Conservation (phyloP, 2,113 vertebrate species). For the Psettodes erumei region DNA sequence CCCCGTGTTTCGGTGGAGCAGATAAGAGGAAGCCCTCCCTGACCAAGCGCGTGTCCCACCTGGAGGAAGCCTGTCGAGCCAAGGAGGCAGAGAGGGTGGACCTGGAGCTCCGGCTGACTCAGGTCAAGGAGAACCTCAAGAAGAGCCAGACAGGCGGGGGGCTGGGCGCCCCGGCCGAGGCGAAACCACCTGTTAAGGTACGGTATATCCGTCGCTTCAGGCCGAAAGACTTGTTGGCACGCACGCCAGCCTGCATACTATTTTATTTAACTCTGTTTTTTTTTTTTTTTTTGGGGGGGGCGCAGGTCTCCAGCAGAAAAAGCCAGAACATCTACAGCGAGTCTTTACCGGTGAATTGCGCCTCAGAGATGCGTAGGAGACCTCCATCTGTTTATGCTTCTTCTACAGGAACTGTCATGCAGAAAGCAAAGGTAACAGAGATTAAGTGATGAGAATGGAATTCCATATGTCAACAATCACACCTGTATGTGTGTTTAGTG, state of each 20-base stretch:
- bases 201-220: conserved; percentile 72
- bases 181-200: conserved; percentile 82
- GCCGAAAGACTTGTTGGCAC: neutral
- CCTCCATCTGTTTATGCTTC: conserved; percentile 88
- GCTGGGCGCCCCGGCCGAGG: conserved; percentile 83
- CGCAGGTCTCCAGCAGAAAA: conserved; percentile 72
- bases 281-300: neutral
- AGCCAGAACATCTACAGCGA: conserved; percentile 80
- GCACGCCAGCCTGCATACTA: neutral
- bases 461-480: too few relatives aligned
- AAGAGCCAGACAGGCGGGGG: conserved; percentile 91
- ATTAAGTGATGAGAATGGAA: too few relatives aligned
- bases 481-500: neutral
- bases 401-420: conserved; percentile 90
- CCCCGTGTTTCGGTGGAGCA: conserved; percentile 58
- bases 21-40: conserved; percentile 83
- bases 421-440: conserved; percentile 92
- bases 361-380: conserved; percentile 89
- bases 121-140: conserved; percentile 93
- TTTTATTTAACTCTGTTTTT: neutral
- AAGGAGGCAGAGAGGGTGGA: conserved; percentile 91
- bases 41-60: conserved; percentile 80
- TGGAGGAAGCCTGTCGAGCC: conserved; percentile 89
- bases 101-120: conserved; percentile 89
- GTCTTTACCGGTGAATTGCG: conserved; percentile 90